Conservation (phyloP, 2,888 invertebrate species). For the Copidosoma aretas region DNA sequence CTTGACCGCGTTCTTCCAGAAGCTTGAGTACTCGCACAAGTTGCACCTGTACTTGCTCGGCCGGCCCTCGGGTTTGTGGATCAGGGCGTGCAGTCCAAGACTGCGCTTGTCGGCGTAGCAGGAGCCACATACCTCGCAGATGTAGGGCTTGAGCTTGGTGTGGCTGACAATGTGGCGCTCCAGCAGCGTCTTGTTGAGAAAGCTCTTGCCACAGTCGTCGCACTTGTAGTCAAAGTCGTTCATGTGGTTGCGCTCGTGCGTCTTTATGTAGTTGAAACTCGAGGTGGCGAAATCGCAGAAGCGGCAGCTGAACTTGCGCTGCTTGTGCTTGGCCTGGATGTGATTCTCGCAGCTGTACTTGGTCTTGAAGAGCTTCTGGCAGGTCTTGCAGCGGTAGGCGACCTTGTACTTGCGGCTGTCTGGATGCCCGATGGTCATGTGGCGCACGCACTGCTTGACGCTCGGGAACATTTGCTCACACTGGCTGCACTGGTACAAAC, state of each 20-base stretch:
- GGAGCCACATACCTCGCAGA: constrained; percentile 63
- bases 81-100: constrained; percentile 66
- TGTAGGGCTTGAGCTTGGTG: constrained; percentile 61
- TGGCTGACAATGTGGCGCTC: constrained; percentile 63
- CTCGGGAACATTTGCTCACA: constrained; percentile 33
- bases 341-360: constrained; percentile 39
- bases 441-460: constrained; percentile 27
- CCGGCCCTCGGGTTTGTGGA: constrained; percentile 60
- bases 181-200: constrained; percentile 64
- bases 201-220: constrained; percentile 64
- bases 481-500: constrained; percentile 30
- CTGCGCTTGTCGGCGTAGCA: constrained; percentile 66
- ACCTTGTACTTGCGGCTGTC: constrained; percentile 31
- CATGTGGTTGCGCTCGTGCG: constrained; percentile 62
- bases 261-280: constrained; percentile 34
- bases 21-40: constrained; percentile 38
- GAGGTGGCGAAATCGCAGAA: constrained; percentile 34
- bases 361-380: constrained; percentile 35
- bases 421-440: constrained; percentile 28
- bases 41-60: constrained; percentile 56
- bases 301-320: constrained; percentile 20
- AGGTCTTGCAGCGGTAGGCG: constrained; percentile 39
- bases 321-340: constrained; percentile 35
- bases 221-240: constrained; percentile 65
- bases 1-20: constrained; percentile 62